phyloP scores from a whole-genome alignment of 1,140 invertebrate species.

The Leptopilina boulardi region DNA sequence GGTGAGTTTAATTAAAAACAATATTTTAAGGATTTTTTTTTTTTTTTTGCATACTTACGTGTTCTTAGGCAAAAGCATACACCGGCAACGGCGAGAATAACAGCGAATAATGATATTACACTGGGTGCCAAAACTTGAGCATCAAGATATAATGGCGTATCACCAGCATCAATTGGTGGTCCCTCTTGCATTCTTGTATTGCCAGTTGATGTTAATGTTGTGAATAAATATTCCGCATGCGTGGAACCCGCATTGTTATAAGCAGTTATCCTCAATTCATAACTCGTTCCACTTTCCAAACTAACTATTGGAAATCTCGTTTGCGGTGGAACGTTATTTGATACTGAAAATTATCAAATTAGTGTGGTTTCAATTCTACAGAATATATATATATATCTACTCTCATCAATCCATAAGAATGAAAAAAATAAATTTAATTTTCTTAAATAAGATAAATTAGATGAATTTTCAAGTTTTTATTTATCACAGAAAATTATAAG shows the following conservation, averaged over 20 bases:
- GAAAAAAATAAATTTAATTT: too few species aligned
- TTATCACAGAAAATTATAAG: too few species aligned
- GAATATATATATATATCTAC: too few species aligned
- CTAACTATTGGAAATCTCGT: conserved; percentile 78
- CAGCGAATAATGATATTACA: conserved; percentile 74
- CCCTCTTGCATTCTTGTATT: conserved; percentile 69
- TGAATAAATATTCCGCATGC: conserved; percentile 81
- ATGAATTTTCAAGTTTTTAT: too few species aligned
- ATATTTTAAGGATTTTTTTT: neutral
- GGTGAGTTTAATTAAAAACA: conserved; percentile 8
- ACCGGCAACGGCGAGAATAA: conserved; percentile 73
- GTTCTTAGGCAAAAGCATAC: conserved; percentile 77
- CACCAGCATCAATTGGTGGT: conserved; percentile 66
- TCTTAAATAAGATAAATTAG: too few species aligned
- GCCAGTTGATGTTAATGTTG: conserved; percentile 78
- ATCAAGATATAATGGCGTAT: conserved; percentile 73
- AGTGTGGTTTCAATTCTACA: neutral
- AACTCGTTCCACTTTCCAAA: conserved; percentile 81
- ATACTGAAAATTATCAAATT: conserved; percentile 66
- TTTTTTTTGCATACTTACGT: conserved; percentile 67
- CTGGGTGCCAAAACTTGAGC: conserved; percentile 75
- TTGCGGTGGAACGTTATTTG: conserved; percentile 75
- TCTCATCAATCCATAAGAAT: too few species aligned
- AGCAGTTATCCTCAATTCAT: conserved; percentile 81
- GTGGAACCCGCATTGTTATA: conserved; percentile 84